Percentiles rank a stretch among this genome's conserved stretches.
Evolutionary conservation across 2,113 vertebrate species (phyloP).

Genomic region (Thinocorus orbignyianus): DNA sequence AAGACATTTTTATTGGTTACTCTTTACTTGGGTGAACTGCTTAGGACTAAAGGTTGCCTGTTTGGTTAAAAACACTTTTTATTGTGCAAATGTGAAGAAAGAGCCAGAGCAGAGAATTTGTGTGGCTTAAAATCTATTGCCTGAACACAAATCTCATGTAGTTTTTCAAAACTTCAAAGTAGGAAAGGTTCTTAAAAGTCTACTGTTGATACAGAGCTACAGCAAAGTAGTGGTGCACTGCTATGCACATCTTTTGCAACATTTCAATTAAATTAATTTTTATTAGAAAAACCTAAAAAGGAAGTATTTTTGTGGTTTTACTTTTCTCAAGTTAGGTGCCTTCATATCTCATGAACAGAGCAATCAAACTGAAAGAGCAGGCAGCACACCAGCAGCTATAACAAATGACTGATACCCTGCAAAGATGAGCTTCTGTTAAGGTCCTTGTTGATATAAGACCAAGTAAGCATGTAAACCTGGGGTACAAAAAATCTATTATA

Average conservation of each 20-base stretch:
- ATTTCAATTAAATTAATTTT: background rate
- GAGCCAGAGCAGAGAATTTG: background rate
- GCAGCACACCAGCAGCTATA: background rate
- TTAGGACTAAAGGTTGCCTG: background rate
- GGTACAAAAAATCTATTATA: background rate
- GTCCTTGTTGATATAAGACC: background rate
- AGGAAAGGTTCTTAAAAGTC: background rate
- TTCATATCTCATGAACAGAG: background rate
- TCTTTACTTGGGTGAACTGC: background rate
- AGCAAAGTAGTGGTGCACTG: background rate
- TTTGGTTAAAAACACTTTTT: background rate
- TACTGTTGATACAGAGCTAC: background rate
- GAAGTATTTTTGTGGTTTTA: background rate
- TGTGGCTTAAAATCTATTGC: background rate
- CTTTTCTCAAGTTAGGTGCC: background rate
- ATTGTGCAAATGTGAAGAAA: background rate
- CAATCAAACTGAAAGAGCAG: background rate
- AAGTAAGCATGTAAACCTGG: background rate
- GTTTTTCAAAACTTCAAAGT: background rate
- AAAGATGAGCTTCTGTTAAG: background rate
- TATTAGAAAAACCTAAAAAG: background rate
- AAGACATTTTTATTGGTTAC: background rate
- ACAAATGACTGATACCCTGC: background rate
- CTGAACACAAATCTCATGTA: background rate
- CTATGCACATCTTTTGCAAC: background rate